These are phyloP conservation scores for Charadrius vociferus DNA, from an alignment of 2,113 vertebrate genomes.

Conservation along the genomic window DNA sequence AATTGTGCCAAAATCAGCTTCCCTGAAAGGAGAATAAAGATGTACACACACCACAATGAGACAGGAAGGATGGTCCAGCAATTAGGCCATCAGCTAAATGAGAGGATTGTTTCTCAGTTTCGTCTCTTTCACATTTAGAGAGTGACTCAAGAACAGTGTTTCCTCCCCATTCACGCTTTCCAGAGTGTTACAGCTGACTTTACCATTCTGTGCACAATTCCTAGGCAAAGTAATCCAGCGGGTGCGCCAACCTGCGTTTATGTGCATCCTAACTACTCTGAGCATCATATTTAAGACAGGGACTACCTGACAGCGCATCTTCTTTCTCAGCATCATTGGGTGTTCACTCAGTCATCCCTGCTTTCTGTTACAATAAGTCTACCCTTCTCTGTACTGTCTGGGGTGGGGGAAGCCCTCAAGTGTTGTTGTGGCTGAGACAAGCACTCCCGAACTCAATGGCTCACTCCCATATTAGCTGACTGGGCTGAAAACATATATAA, in stretches of 20 bases:
- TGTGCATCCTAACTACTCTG: rapidly evolving
- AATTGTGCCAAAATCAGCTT: neutral
- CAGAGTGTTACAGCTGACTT: neutral
- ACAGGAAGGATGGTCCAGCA: neutral
- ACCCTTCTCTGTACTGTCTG: neutral
- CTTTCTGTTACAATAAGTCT: neutral
- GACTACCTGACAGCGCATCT: neutral
- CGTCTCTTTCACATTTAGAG: neutral
- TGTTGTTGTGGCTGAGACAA: neutral
- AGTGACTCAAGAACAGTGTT: neutral
- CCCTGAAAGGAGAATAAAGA: neutral
- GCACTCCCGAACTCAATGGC: neutral
- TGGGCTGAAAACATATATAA: neutral
- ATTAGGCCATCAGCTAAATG: neutral
- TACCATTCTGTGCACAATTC: neutral
- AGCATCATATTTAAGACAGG: neutral
- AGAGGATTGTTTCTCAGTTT: neutral
- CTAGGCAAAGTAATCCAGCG: rapidly evolving
- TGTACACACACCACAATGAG: neutral
- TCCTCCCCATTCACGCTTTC: neutral
- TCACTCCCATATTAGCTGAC: neutral
- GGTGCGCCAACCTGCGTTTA: neutral
- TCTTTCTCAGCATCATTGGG: neutral
- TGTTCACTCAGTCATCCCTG: neutral
- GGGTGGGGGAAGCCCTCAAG: neutral